phyloP scores from a whole-genome alignment of 2,888 invertebrate species.

The Rotaria magnacalcarata region DNA sequence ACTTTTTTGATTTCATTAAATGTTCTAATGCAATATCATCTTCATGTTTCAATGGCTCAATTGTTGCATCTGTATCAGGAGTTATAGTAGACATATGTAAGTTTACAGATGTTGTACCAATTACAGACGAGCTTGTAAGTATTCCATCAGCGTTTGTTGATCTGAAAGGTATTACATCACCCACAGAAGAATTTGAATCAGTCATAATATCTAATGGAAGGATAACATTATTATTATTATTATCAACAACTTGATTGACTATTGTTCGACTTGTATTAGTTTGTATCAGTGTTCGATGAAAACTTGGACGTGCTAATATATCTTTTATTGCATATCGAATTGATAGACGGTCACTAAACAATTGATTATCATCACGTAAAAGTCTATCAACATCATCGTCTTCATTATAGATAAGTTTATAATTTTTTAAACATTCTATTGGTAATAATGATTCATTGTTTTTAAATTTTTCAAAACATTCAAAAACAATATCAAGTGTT shows the following conservation, averaged over 20 bases:
- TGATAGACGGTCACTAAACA: not conserved
- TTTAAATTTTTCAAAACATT: conserved; percentile 18
- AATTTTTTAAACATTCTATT: conserved; percentile 25
- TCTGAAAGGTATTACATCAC: not conserved
- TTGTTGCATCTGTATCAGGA: not conserved
- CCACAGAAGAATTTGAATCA: not conserved
- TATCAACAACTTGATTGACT: not conserved
- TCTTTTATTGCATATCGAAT: conserved; percentile 5
- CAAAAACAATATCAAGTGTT: conserved; percentile 28
- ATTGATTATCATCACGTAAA: not conserved
- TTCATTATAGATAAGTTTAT: conserved; percentile 25
- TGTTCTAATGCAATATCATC: not conserved
- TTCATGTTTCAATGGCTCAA: not conserved
- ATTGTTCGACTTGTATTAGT: not conserved
- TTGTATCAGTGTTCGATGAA: not conserved
- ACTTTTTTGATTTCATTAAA: not conserved
- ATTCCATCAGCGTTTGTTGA: not conserved
- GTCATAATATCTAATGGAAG: not conserved
- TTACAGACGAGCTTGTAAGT: not conserved
- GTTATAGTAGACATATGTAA: not conserved
- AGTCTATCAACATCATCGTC: not conserved
- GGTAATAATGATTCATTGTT: not conserved
- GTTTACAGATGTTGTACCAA: not conserved
- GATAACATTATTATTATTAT: not conserved
- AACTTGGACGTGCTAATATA: not conserved